Conservation (phyloP, 2,888 invertebrate genomes). For the Busseola fusca region DNA sequence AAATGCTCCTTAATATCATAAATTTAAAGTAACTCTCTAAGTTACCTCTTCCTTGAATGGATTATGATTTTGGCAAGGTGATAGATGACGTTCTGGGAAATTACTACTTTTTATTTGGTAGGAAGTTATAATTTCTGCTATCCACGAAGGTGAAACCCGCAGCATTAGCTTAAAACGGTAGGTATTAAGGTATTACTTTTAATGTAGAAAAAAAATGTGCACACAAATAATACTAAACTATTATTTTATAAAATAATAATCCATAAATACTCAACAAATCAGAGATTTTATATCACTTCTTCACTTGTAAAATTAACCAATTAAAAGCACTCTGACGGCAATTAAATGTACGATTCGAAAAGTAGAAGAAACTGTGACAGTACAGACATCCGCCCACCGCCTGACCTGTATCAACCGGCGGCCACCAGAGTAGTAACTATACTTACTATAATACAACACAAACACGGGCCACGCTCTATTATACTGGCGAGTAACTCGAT, state of each 20-base stretch:
- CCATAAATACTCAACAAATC: neutral
- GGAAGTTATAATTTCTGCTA: neutral
- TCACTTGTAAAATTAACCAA: conserved; percentile 20
- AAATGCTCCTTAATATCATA: neutral
- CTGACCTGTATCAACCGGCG: conserved; percentile 31
- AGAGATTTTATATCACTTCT: neutral
- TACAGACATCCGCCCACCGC: conserved; percentile 39
- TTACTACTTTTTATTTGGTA: neutral
- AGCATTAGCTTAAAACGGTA: neutral
- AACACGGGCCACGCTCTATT: conserved; percentile 49
- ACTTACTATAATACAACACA: conserved; percentile 34
- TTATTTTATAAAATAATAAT: neutral
- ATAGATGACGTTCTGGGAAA: neutral
- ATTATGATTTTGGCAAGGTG: neutral
- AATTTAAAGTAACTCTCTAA: neutral
- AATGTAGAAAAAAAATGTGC: neutral
- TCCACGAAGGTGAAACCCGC: neutral
- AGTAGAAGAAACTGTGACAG: conserved; percentile 4
- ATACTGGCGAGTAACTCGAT: conserved; percentile 63
- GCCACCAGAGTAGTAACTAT: conserved; percentile 59
- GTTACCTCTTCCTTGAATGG: neutral
- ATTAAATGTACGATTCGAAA: conserved; percentile 1
- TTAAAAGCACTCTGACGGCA: conserved; percentile 8
- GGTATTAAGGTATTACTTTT: neutral
- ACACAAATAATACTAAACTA: neutral